phyloP scores from a whole-genome alignment of 2,113 vertebrate genomes.

The Atlantisia rogersi region DNA sequence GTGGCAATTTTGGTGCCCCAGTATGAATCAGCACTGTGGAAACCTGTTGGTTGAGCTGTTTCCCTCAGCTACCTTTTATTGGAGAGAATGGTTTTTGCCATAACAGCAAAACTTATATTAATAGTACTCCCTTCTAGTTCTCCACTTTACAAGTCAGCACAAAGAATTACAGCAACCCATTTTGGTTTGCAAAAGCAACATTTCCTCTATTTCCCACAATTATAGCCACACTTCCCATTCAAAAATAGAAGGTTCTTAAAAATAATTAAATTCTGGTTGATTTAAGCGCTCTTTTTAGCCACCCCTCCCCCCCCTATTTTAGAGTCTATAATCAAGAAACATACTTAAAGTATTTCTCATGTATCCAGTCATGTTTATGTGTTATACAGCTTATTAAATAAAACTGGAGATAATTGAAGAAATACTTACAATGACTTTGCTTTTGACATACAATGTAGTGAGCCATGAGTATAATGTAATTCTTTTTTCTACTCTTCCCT shows the following conservation, averaged over 20 bases:
- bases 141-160: too few relatives aligned
- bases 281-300: background rate
- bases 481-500: background rate
- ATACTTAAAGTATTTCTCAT: background rate
- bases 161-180: too few relatives aligned
- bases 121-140: too few relatives aligned
- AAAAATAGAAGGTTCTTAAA: background rate
- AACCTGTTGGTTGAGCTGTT: too few relatives aligned
- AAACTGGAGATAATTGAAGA: background rate
- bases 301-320: background rate
- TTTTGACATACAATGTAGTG: background rate
- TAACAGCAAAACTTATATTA: too few relatives aligned
- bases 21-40: too few relatives aligned
- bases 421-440: background rate
- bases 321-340: background rate
- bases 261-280: background rate
- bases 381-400: background rate
- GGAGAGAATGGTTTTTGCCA: too few relatives aligned
- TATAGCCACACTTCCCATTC: too few relatives aligned
- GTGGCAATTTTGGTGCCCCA: too few relatives aligned
- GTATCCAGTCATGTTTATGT: accelerated
- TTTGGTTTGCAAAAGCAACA: too few relatives aligned
- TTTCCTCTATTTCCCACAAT: too few relatives aligned
- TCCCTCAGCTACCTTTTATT: too few relatives aligned
- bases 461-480: background rate